A percentile compares a stretch with the other conserved stretches of the same genome.
Conservation (phyloP, 2,797 vertebrate genomes). For the Spizella passerina region DNA sequence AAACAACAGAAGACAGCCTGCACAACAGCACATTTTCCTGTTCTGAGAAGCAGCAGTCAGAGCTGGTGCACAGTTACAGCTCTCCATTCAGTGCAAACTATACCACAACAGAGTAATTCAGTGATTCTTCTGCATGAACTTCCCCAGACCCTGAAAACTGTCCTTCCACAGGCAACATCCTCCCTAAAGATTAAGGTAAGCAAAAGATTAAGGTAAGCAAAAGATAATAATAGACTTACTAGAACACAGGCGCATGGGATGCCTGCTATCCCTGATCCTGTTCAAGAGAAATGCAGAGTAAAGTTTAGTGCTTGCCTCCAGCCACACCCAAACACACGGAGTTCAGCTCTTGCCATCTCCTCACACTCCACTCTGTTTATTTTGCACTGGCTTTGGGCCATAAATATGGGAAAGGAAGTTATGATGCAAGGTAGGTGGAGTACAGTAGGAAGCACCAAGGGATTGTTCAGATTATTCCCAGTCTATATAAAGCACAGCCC, state of each 20-base stretch:
- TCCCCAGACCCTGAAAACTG: background rate
- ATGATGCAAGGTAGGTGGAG: constrained; percentile 66
- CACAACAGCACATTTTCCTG: background rate
- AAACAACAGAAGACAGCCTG: constrained; percentile 18
- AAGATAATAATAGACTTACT: constrained; percentile 18
- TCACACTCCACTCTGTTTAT: background rate
- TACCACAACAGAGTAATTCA: background rate
- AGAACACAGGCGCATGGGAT: background rate
- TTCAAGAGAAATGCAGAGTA: background rate
- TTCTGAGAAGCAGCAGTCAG: background rate
- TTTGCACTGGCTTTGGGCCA: constrained; percentile 50
- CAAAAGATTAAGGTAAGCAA: constrained; percentile 19
- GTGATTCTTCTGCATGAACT: background rate
- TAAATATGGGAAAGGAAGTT: constrained; percentile 57
- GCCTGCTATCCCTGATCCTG: background rate
- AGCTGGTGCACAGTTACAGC: background rate
- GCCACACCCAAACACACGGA: background rate
- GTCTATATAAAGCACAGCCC: constrained; percentile 16
- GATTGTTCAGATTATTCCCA: constrained; percentile 46
- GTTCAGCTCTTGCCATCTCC: background rate
- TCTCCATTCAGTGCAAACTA: background rate
- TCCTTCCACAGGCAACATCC: background rate
- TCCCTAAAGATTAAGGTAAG: background rate
- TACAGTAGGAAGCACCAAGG: constrained; percentile 38
- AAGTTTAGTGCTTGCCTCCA: background rate